A percentile compares a stretch with the other conserved stretches of the same genome.
phyloP scores from a whole-genome alignment of 2,797 vertebrate species.

The Melanotaenia boesemani region DNA sequence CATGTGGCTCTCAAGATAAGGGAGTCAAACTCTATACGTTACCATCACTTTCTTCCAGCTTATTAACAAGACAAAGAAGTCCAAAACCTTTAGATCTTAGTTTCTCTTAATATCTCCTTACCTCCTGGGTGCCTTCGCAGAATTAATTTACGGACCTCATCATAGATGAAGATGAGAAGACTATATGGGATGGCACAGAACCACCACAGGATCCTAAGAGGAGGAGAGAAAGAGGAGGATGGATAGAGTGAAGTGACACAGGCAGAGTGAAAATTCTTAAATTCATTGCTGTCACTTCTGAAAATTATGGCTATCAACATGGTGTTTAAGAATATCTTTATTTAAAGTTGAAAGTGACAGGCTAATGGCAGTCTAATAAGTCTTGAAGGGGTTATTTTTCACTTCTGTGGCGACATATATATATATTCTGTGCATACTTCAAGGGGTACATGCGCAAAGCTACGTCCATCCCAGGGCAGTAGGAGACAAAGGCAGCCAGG shows the following conservation, averaged over 20 bases:
- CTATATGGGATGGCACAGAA: constrained; percentile 96
- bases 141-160: constrained; percentile 93
- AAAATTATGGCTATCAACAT: constrained; percentile 61
- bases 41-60: constrained; percentile 30
- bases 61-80: constrained; percentile 65
- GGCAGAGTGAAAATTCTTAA: constrained; percentile 47
- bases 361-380: constrained; percentile 64
- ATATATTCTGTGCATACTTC: constrained; percentile 79
- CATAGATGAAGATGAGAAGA: constrained; percentile 93
- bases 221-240: constrained; percentile 6
- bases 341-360: constrained; percentile 61
- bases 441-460: constrained; percentile 94
- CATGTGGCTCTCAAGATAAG: constrained; percentile 27
- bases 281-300: constrained; percentile 57
- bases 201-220: constrained; percentile 90
- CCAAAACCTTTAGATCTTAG: constrained; percentile 56
- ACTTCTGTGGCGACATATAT: constrained; percentile 59
- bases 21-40: constrained; percentile 14
- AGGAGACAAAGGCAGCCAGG: constrained; percentile 92
- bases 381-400: constrained; percentile 69
- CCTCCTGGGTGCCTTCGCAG: constrained; percentile 89
- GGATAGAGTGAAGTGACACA: constrained; percentile 15
- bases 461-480: constrained; percentile 93
- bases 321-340: constrained; percentile 64
- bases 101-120: constrained; percentile 70